Evolutionary conservation across 1,140 invertebrate species (phyloP), one percentile per base, ranked within the genome.

Genomic region (Pogonomyrmex californicus): DNA sequence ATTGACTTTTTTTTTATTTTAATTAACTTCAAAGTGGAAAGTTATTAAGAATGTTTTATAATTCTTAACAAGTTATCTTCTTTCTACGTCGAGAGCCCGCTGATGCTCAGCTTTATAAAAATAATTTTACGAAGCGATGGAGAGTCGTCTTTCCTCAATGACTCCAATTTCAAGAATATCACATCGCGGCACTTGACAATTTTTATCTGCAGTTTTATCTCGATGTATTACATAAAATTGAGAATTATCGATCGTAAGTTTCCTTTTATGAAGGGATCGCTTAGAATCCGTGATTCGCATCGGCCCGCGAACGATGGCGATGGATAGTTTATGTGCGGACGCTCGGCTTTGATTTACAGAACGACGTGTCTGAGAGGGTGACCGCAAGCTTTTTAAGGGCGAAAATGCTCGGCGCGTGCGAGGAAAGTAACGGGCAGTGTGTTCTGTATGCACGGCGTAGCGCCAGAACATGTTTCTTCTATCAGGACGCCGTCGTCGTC

Each of bases 361-460:
- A 83, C 41, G 54, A 83, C 54, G 54, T 75, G 68, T 73, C 44
- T 4, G 33, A 33, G 33, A 33, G 65, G 49, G 49, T 75, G 12
- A 71, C 68, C 79, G 41, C 79, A 36, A 60, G 66, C 41, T 83
- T 73, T 75, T 75, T 17, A 60, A 12, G 17, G 33, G 17, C 41
- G 54, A 75, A 38, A 83, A 83, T 75, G 79, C 54, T 60, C 33
- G 54, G n/a, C 68, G 79, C 79, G 68, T 70, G 78, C 54, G 79
- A 83, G 56, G 56, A 83, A 83, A 83, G 79, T 38, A 30, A 41
- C 54, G 56, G 17, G 30, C 66, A 17, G 14, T 10, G 5, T 41
- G 68, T 83, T 83, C 68, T 75, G 68, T 83, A 83, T 83, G 68
- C 79, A 83, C 79, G 54, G n/a, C 41, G 44, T 60, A 41, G 54